Evolutionary conservation across 2,797 vertebrate species (phyloP).

Genomic region (Acanthis flammea): DNA sequence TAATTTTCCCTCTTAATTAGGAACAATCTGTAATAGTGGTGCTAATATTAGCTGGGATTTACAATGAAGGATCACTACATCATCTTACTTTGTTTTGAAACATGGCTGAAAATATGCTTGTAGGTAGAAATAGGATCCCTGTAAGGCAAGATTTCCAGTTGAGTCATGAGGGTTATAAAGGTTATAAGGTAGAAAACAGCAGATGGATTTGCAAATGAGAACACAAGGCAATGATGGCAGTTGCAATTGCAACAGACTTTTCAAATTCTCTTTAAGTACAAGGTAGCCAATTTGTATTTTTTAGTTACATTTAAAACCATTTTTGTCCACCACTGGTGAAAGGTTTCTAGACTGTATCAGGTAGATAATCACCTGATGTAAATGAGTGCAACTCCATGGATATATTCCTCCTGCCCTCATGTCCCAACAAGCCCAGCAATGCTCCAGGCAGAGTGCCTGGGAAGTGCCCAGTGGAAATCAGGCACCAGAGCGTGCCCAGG

Average conservation of each 20-base stretch:
- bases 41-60: not conserved
- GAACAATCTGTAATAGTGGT: not conserved
- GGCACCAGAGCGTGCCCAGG: rapidly evolving
- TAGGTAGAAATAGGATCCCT: not conserved
- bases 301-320: not conserved
- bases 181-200: not conserved
- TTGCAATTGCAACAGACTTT: not conserved
- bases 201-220: not conserved
- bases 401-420: not conserved
- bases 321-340: not conserved
- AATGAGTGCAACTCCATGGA: not conserved
- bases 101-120: not conserved
- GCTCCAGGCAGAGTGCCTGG: not conserved
- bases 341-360: not conserved
- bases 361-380: not conserved
- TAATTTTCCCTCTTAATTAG: not conserved
- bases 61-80: not conserved
- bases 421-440: not conserved
- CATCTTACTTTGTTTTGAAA: not conserved
- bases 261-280: not conserved
- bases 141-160: not conserved
- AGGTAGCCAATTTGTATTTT: not conserved
- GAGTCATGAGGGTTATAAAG: not conserved
- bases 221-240: not conserved
- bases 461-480: not conserved